These are phyloP conservation scores for Drosophila demipolita DNA, from an alignment of 2,888 invertebrate genomes.

Conservation along the genomic window DNA sequence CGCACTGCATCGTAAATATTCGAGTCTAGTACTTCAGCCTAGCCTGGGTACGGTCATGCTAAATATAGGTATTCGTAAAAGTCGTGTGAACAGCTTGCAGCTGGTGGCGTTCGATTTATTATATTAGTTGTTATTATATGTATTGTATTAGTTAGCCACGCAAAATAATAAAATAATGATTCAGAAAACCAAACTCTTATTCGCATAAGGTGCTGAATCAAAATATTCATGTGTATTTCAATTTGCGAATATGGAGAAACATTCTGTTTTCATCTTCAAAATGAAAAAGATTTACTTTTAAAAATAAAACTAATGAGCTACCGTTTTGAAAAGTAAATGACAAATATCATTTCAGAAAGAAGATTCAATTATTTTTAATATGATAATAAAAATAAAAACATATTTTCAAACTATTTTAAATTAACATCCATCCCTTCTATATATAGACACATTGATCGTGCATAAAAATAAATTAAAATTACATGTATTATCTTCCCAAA, in stretches of 20 bases:
- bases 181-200: neutral
- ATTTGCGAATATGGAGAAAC: neutral
- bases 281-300: no score
- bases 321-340: no score
- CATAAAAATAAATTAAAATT: neutral
- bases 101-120: neutral
- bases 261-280: neutral
- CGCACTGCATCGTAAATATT: neutral
- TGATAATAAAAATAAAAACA: neutral
- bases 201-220: neutral
- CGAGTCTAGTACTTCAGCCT: neutral
- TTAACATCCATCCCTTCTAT: neutral
- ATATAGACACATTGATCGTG: neutral
- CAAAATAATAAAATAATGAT: neutral
- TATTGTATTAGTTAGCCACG: neutral
- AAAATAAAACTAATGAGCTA: no score
- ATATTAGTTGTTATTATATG: neutral
- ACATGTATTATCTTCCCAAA: neutral
- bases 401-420: neutral
- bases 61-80: neutral
- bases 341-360: no score
- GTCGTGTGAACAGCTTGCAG: neutral
- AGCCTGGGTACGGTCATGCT: no score
- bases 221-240: neutral
- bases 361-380: no score